Conservation (phyloP, 2,113 vertebrate genomes). For the Xenopus tropicalis region DNA sequence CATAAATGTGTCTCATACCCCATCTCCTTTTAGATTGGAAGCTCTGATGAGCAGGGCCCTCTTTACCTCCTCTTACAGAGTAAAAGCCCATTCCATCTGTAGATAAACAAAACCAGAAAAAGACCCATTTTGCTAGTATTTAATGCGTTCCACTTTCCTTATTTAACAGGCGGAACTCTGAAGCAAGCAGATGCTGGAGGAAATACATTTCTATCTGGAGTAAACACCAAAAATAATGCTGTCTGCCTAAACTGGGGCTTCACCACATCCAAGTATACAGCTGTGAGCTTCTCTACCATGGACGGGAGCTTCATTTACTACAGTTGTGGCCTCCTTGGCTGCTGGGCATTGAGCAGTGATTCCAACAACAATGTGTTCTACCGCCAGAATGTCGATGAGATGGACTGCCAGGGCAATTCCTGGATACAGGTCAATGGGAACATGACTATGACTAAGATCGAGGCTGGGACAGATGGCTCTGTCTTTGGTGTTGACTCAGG, state of each 20-base stretch:
- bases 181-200: conserved; percentile 49
- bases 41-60: no score
- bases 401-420: neutral
- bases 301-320: conserved; percentile 49
- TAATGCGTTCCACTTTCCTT: neutral
- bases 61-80: no score
- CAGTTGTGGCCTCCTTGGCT: conserved; percentile 32
- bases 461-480: conserved; percentile 33
- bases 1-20: no score
- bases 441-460: conserved; percentile 26
- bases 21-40: no score
- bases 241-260: conserved; percentile 33
- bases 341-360: conserved; percentile 27
- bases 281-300: neutral
- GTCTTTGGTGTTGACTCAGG: conserved; percentile 28
- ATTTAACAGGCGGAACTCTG: conserved; percentile 12
- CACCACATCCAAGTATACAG: neutral
- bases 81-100: no score
- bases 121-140: no score
- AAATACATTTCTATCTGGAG: conserved; percentile 30
- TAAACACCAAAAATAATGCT: conserved; percentile 21
- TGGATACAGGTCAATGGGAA: neutral
- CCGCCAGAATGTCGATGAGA: conserved; percentile 10
- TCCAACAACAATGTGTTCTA: conserved; percentile 5
- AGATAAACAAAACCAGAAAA: no score